Evolutionary conservation across 2,888 invertebrate species (phyloP), one percentile per base, ranked within the genome.

Genomic region (Himalopsyche kuldschensis): DNA sequence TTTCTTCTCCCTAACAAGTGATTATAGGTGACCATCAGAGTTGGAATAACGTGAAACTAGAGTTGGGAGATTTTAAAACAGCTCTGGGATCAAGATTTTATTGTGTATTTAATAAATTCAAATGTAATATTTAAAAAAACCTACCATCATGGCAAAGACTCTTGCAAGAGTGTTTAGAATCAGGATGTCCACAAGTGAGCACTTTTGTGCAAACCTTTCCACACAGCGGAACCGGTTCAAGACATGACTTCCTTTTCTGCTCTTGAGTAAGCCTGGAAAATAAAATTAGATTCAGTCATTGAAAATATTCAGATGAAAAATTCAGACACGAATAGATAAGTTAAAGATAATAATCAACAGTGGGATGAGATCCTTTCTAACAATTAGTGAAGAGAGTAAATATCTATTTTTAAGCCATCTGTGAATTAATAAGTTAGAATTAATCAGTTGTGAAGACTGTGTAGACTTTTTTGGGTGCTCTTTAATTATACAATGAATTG

Each of bases 211-310:
- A 95, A 81, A 93, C 90, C 88, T 93, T 94, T 76, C 94, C 95
- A 89, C 98, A 98, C 48, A 95, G 93, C 0, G 97, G 96, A 86
- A 98, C 94, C 0, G 96, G 94, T 89, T 98, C 97, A 6, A 94
- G 91, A 89, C 98, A 98, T 10, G 93, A 93, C 78, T 90, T 92
- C 84, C 97, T 92, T 46, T 90, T 89, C 35, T 92, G 90, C 55
- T 87, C 89, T 8, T 87, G 84, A 31, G 88, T 88, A 86, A 90
- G 88, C 24, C 86, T 86, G 77, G 24, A 81, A 84, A 20, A 4
- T 15, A 15, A 41, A 41, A 41, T 15, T 2, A 15, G 3, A 41
- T 41, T 41, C 15, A 11, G 35, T 80, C 27, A 35, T 31, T 20
- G 20, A 15, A 77, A 32, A 30, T 77, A 4, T 86, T 20, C 87